Base-by-base conservation (phyloP, 2,113 vertebrate species). In the Tympanuchus pallidicinctus region DNA sequence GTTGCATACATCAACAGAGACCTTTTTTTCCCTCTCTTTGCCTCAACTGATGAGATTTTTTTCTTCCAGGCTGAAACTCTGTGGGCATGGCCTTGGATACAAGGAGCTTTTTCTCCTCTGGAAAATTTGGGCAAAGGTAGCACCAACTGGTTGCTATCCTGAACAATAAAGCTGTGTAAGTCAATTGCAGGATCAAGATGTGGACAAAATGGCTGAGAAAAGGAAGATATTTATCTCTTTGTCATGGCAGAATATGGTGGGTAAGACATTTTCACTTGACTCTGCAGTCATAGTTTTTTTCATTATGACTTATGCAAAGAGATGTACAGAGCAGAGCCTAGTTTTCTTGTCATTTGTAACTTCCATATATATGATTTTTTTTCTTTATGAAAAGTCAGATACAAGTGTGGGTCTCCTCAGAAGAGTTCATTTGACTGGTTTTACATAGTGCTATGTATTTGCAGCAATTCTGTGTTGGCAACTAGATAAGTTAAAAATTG, bases 121-220 rank as follows among this genome's bases (percentile, higher is more conserved):
- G 48, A 84, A 87, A 61, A 85, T 36, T 16, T 21, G 36, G 25
- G 6, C n/a, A 70, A 89, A 93, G 32, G 63, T 80, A 92, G 48
- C 22, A 38, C 17, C 40, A 66, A 11, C 20, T 82, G 66, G 76
- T 74, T 66, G 72, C 48, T 45, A 10, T 76, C 42, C 36, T 59
- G 30, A 79, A 52, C 54, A 13, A 9, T 52, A 76, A 88, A 85
- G 27, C 27, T 82, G 20, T 38, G 17, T 20, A 10, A 10, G 16
- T 57, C 3, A 0, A 73, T 63, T 59, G 60, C 48, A 67, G 36
- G 5, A 64, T 95, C 87, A 95, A 92, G 82, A 95, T 89, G 82
- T 47, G 66, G 81, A 84, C 25, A 87, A 65, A 92, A 93, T 91
- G 73, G 3, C 70, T 78, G 59, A 17, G 27, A 60, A 89, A 92